phyloP scores from a whole-genome alignment of 1,140 invertebrate genomes.

The Colletes latitarsis region DNA sequence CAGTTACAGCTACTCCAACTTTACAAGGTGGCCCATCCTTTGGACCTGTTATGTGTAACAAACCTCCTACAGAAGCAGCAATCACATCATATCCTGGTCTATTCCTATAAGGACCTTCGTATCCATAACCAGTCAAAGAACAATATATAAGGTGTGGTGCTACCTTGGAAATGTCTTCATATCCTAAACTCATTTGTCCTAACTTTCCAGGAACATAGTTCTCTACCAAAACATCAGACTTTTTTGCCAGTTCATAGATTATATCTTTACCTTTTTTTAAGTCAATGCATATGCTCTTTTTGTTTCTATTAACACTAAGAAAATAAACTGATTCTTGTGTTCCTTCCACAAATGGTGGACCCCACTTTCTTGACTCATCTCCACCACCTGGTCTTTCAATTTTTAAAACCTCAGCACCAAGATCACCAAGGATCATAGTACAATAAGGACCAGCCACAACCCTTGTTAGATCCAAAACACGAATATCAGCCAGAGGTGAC shows the following conservation, averaged over 20 bases:
- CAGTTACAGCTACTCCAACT: slow-evolving; percentile 95
- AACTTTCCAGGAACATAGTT: slow-evolving; percentile 97
- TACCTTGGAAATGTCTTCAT: slow-evolving; percentile 86
- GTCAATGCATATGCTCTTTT: slow-evolving; percentile 96
- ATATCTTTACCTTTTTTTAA: slow-evolving; percentile 90
- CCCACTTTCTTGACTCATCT: slow-evolving; percentile 96
- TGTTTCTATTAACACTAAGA: slow-evolving; percentile 95
- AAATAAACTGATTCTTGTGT: slow-evolving; percentile 92
- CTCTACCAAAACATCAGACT: slow-evolving; percentile 95
- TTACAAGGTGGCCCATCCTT: slow-evolving; percentile 93
- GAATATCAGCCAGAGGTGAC: slow-evolving; percentile 84
- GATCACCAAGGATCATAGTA: slow-evolving; percentile 95
- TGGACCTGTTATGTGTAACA: slow-evolving; percentile 94
- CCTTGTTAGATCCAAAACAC: slow-evolving; percentile 91
- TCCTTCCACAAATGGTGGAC: slow-evolving; percentile 91
- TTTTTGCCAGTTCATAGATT: slow-evolving; percentile 87
- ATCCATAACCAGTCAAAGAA: slow-evolving; percentile 96
- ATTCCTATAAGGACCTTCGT: slow-evolving; percentile 90
- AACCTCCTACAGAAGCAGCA: slow-evolving; percentile 94
- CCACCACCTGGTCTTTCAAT: slow-evolving; percentile 90
- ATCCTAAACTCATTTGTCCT: slow-evolving; percentile 89
- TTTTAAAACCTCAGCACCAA: slow-evolving; percentile 97
- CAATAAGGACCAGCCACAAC: slow-evolving; percentile 90
- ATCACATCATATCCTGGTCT: slow-evolving; percentile 98
- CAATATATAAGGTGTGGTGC: slow-evolving; percentile 95